phyloP scores from a whole-genome alignment of 2,113 vertebrate genomes.

The crab-eating macaque (Macaca fascicularis) region T2T-MFA8v1.1 NC_088389.1:126609501-126610000 shows the following conservation, averaged over 20 bases:
- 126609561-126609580: neutral
- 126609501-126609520: conserved; percentile 15
- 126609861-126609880: neutral
- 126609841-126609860: neutral
- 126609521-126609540: neutral
- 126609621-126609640: neutral
- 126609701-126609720: neutral
- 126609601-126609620: neutral
- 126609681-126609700: neutral
- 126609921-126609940: neutral
- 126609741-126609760: neutral
- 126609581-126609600: neutral
- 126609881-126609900: neutral
- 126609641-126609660: neutral
- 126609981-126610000: neutral
- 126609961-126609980: conserved; percentile 8
- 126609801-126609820: neutral
- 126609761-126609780: neutral
- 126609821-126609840: neutral
- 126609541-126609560: neutral
- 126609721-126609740: neutral
- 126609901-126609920: neutral
- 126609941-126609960: neutral
- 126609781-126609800: neutral
- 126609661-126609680: neutral